Percentiles rank a stretch among this genome's conserved stretches.
phyloP scores from a whole-genome alignment of 2,888 invertebrate species.

The Andrena dorsata region DNA sequence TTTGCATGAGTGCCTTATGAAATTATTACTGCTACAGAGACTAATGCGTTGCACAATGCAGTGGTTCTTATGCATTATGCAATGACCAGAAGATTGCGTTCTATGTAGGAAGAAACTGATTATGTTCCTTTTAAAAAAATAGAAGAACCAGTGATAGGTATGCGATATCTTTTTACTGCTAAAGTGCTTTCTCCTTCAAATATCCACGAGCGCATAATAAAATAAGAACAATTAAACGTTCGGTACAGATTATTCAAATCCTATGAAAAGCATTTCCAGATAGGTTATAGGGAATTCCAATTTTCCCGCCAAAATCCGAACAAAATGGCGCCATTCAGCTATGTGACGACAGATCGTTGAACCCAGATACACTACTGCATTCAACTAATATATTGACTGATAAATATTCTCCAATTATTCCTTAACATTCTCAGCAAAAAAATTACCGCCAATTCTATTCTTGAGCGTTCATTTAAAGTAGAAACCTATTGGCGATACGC shows the following conservation, averaged over 20 bases:
- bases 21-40: slow-evolving; percentile 36
- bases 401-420: not conserved
- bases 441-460: not conserved
- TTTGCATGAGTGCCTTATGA: slow-evolving; percentile 33
- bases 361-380: slow-evolving; percentile 70
- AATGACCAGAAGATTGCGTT: slow-evolving; percentile 34
- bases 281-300: slow-evolving; percentile 3
- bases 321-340: slow-evolving; percentile 76
- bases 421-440: not conserved
- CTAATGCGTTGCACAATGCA: slow-evolving; percentile 30
- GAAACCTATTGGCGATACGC: not conserved
- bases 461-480: not conserved
- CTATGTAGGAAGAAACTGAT: slow-evolving; percentile 17
- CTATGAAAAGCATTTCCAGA: too few relatives aligned
- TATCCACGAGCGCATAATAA: not conserved
- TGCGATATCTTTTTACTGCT: not conserved
- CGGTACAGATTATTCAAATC: not conserved
- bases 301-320: slow-evolving; percentile 60
- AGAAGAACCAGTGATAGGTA: not conserved
- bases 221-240: not conserved
- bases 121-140: not conserved
- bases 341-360: slow-evolving; percentile 80
- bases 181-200: not conserved
- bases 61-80: slow-evolving; percentile 47
- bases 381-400: slow-evolving; percentile 61